Percentiles rank a stretch among this genome's conserved stretches.
Conservation (phyloP, 2,888 invertebrate species). For the Parascotia fuliginaria region DNA sequence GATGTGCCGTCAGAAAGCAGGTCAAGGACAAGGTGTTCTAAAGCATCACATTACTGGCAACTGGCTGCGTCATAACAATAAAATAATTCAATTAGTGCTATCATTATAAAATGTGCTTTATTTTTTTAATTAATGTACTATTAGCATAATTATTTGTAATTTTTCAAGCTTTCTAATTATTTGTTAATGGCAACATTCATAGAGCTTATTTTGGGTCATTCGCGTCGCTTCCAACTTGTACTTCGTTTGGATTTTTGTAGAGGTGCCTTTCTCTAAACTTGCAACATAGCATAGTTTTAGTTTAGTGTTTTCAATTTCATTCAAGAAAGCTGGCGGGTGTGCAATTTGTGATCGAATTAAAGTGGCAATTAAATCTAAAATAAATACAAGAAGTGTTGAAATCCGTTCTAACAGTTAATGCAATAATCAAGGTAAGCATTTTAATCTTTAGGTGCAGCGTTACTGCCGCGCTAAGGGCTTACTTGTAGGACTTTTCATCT, state of each 20-base stretch:
- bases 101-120: neutral
- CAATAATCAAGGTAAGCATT: conserved; percentile 82
- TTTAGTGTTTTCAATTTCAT: conserved; percentile 81
- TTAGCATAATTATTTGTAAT: conserved; percentile 9
- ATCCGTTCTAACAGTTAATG: conserved; percentile 72
- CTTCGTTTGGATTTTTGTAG: conserved; percentile 80
- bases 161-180: conserved; percentile 69
- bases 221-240: conserved; percentile 83
- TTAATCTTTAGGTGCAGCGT: conserved; percentile 56
- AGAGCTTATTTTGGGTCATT: conserved; percentile 86
- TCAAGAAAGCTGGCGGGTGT: conserved; percentile 86
- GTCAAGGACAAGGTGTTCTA: conserved; percentile 67
- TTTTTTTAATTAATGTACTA: neutral
- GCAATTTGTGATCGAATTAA: conserved; percentile 67
- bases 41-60: too few species aligned
- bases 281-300: conserved; percentile 82
- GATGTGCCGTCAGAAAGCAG: conserved; percentile 55
- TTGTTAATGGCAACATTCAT: conserved; percentile 73
- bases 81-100: too few species aligned
- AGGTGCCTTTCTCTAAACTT: conserved; percentile 86
- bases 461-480: conserved; percentile 66
- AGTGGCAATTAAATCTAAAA: conserved; percentile 63
- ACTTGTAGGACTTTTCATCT: conserved; percentile 84
- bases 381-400: conserved; percentile 60
- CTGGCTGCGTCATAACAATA: too few species aligned